Percentiles rank a stretch among this genome's conserved stretches.
Conservation (phyloP, 1,140 invertebrate genomes). For the Cryptotermes secundus region DNA sequence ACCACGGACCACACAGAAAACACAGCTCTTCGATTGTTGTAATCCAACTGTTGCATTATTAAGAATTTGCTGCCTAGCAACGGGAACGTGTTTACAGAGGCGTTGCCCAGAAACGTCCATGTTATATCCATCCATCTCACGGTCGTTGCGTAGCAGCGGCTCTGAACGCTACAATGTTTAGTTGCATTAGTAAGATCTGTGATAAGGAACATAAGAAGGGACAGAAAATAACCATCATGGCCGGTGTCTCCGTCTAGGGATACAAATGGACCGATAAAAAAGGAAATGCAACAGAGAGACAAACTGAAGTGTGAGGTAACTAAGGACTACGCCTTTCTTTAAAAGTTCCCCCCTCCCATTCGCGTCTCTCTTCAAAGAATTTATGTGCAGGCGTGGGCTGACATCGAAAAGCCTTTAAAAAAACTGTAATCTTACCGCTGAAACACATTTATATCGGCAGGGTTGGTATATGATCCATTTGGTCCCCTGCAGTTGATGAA, state of each 20-base stretch:
- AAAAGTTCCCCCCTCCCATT: background rate
- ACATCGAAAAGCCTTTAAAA: background rate
- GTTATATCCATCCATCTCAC: too few relatives aligned
- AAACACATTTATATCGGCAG: background rate
- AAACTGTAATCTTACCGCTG: background rate
- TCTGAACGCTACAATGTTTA: background rate
- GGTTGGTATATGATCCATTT: background rate
- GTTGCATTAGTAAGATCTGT: background rate
- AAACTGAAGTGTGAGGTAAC: background rate
- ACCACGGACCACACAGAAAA: too few relatives aligned
- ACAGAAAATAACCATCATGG: background rate
- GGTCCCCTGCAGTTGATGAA: too few relatives aligned
- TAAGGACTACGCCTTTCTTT: background rate
- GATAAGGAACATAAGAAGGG: background rate
- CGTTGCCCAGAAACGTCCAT: too few relatives aligned
- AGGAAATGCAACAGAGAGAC: background rate
- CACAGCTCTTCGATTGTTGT: too few relatives aligned
- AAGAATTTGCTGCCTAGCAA: too few relatives aligned
- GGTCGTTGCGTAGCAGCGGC: too few relatives aligned
- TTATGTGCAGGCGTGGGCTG: background rate
- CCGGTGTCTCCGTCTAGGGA: background rate
- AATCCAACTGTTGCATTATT: too few relatives aligned
- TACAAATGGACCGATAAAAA: background rate
- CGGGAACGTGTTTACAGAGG: too few relatives aligned
- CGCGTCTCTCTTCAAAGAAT: background rate